Percentiles rank a stretch among this genome's conserved stretches.
Conservation (phyloP, 2,113 vertebrate genomes). For the Zosterops pallidus region DNA sequence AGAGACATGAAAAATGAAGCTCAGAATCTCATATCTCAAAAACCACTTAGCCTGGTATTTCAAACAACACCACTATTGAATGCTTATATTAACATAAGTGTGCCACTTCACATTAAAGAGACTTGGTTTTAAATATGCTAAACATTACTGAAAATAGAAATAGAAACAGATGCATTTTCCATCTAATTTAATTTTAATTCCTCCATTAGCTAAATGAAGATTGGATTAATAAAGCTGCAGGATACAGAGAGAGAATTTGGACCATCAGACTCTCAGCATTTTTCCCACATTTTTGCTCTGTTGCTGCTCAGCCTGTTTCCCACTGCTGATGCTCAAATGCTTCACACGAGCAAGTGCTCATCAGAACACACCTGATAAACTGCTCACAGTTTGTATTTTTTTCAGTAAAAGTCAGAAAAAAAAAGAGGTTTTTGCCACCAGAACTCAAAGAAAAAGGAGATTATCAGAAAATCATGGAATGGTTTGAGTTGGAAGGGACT, state of each 20-base stretch:
- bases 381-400: background rate
- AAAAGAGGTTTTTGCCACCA: background rate
- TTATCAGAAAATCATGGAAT: background rate
- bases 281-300: background rate
- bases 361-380: background rate
- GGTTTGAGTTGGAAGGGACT: background rate
- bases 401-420: background rate
- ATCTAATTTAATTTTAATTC: background rate
- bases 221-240: background rate
- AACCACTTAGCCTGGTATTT: background rate
- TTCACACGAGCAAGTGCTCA: background rate
- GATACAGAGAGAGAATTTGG: background rate
- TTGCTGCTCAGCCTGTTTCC: background rate
- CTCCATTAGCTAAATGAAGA: background rate
- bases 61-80: background rate
- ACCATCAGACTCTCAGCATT: background rate
- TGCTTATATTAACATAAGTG: background rate
- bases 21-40: background rate
- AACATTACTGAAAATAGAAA: background rate
- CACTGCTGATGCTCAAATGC: background rate
- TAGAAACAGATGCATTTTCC: background rate
- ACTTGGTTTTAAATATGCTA: background rate
- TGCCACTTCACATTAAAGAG: background rate
- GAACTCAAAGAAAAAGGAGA: background rate
- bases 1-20: background rate